phyloP scores from a whole-genome alignment of 2,113 vertebrate genomes.

The Gorsachius goisagi region DNA sequence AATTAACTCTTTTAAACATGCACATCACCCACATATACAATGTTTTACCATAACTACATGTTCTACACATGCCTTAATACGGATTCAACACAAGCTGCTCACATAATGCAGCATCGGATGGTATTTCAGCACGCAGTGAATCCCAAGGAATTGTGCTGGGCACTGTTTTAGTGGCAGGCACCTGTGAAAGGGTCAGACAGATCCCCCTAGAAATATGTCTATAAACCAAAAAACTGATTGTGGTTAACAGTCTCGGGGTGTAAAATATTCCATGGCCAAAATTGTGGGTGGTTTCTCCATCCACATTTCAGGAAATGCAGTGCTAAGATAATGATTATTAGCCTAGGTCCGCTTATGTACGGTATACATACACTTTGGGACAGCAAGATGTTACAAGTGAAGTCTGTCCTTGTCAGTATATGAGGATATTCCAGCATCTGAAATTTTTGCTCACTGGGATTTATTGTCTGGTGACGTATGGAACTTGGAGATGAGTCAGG shows the following conservation, averaged over 20 bases:
- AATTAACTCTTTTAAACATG: neutral
- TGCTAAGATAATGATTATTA: neutral
- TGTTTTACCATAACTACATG: neutral
- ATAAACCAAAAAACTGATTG: neutral
- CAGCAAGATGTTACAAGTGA: neutral
- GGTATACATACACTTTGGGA: neutral
- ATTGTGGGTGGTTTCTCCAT: neutral
- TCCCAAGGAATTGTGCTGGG: neutral
- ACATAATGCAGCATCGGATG: neutral
- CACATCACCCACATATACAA: neutral
- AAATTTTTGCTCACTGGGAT: neutral
- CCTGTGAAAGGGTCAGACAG: neutral
- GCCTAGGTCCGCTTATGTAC: neutral
- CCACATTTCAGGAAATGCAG: neutral
- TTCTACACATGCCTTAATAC: neutral
- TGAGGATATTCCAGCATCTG: neutral
- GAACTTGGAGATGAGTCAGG: neutral
- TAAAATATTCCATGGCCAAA: neutral
- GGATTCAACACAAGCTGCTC: neutral
- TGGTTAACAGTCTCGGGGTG: neutral
- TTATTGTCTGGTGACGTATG: accelerated
- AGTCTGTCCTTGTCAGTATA: neutral
- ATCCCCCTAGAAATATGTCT: neutral
- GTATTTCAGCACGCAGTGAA: neutral
- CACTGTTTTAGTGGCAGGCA: neutral